phyloP scores from a whole-genome alignment of 2,888 invertebrate species.

The Falcaria lacertinaria region DNA sequence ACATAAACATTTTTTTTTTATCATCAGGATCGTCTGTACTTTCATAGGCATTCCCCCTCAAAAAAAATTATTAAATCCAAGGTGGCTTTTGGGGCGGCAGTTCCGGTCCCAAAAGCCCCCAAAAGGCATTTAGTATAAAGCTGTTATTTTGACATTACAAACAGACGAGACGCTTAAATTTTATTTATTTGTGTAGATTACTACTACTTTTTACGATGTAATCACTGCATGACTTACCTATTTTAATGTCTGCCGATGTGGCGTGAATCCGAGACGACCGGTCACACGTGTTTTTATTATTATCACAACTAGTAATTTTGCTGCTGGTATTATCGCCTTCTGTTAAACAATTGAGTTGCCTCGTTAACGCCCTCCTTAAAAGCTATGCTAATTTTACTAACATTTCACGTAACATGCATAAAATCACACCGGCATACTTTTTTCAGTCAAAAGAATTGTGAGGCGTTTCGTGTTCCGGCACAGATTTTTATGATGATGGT shows the following conservation, averaged over 20 bases:
- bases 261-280: background rate
- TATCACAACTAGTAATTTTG: slow-evolving; percentile 9
- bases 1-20: no score
- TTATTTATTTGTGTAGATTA: no score
- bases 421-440: background rate
- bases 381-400: slow-evolving; percentile 52
- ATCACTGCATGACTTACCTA: background rate
- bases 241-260: background rate
- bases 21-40: no score
- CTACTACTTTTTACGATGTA: background rate
- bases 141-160: no score
- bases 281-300: slow-evolving; percentile 6
- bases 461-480: background rate
- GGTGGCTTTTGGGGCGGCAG: no score
- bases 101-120: no score
- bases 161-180: no score
- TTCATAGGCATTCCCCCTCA: no score
- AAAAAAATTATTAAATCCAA: no score
- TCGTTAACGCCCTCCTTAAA: slow-evolving; percentile 41
- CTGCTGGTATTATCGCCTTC: slow-evolving; percentile 18
- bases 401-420: slow-evolving; percentile 2
- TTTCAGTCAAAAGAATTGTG: background rate
- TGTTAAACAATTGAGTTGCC: slow-evolving; percentile 15
- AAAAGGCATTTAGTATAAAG: no score
- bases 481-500: background rate